These are phyloP conservation scores for Muscicapa adusta DNA, from an alignment of 2,113 vertebrate genomes.

Conservation along the genomic window DNA sequence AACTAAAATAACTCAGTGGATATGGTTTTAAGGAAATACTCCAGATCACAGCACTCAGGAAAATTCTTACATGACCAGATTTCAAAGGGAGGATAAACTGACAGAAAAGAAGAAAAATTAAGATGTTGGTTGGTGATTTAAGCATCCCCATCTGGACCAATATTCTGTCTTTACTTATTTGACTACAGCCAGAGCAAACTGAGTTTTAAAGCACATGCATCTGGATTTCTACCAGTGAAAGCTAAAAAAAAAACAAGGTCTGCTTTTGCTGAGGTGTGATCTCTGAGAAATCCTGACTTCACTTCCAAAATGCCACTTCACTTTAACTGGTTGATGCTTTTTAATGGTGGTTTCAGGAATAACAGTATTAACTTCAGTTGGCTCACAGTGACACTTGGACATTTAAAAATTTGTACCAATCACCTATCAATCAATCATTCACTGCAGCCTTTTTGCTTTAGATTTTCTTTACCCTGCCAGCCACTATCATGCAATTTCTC, in stretches of 20 bases:
- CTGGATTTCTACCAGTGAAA: conserved; percentile 9
- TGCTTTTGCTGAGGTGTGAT: not conserved
- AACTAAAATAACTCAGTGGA: not conserved
- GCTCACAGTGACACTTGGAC: not conserved
- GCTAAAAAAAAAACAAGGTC: not conserved
- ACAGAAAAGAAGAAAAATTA: not conserved
- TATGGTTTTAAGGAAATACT: not conserved
- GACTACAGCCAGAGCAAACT: not conserved
- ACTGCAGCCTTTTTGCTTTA: not conserved
- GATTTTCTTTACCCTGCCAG: not conserved
- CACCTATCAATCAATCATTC: not conserved
- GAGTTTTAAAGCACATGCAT: not conserved
- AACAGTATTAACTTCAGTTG: not conserved
- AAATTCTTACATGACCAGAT: not conserved
- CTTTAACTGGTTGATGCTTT: not conserved
- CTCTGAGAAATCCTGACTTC: not conserved
- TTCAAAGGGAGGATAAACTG: not conserved
- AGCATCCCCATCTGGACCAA: not conserved
- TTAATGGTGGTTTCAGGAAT: not conserved
- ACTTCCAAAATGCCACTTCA: not conserved
- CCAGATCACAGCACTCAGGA: not conserved
- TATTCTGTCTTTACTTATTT: not conserved
- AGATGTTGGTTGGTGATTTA: not conserved
- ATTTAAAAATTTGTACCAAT: not conserved
- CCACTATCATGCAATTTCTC: accelerated